phyloP scores from a whole-genome alignment of 2,888 invertebrate species.

The Leucophora obtusa region DNA sequence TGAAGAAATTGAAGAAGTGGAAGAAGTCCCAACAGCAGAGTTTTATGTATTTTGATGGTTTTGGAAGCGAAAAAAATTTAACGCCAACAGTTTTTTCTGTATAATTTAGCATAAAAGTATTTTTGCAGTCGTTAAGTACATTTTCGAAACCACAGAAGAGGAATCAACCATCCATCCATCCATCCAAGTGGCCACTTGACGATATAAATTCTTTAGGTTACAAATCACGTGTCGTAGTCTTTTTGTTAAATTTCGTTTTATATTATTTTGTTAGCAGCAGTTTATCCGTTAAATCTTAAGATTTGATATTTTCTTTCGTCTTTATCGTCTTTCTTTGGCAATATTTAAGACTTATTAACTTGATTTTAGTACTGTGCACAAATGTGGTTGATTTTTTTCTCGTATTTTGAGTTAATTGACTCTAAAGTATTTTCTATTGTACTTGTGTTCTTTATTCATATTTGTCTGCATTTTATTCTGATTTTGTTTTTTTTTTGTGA shows the following conservation, averaged over 20 bases:
- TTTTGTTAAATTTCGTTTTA: conserved; percentile 1
- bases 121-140: conserved; percentile 41
- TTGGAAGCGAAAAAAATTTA: conserved; percentile 73
- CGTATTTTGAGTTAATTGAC: conserved; percentile 26
- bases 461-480: background rate
- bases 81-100: conserved; percentile 68
- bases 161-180: conserved; percentile 36
- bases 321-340: conserved; percentile 6
- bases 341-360: background rate
- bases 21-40: background rate
- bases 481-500: no score
- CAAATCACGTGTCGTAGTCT: conserved; percentile 51
- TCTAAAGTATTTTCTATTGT: conserved; percentile 18
- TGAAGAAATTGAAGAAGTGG: background rate
- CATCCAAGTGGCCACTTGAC: conserved; percentile 53
- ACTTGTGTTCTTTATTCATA: background rate
- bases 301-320: conserved; percentile 31
- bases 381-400: conserved; percentile 2
- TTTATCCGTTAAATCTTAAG: conserved; percentile 30
- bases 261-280: conserved; percentile 1
- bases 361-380: background rate
- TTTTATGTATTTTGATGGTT: conserved; percentile 43
- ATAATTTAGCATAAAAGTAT: conserved; percentile 62
- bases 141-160: conserved; percentile 10
- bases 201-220: conserved; percentile 22